Percentiles rank a stretch among this genome's conserved stretches.
Conservation (phyloP, 2,888 invertebrate genomes). For the Tetragnatha montana region DNA sequence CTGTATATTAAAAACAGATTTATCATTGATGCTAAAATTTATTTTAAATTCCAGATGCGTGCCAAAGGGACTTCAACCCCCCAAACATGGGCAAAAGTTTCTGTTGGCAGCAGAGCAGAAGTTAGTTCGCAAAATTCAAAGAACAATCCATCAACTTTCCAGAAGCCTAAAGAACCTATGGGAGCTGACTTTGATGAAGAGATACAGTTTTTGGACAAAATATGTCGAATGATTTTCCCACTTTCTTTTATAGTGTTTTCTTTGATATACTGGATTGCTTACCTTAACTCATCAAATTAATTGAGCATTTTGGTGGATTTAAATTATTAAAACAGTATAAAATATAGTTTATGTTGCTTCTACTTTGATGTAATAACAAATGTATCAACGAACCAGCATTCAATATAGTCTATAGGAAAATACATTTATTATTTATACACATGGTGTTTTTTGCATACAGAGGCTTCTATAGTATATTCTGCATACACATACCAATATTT, state of each 20-base stretch:
- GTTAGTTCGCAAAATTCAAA: not conserved
- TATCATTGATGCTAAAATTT: not conserved
- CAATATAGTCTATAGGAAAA: too few relatives aligned
- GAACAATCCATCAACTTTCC: not conserved
- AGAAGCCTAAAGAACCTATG: not conserved
- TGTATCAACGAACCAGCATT: too few relatives aligned
- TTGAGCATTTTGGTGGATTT: too few relatives aligned
- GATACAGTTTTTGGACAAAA: constrained; percentile 14
- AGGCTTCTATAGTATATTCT: too few relatives aligned
- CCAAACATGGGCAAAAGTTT: not conserved
- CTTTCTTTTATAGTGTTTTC: constrained; percentile 22
- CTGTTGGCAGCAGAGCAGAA: not conserved
- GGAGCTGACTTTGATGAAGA: constrained; percentile 23
- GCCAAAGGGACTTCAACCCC: not conserved
- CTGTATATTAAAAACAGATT: too few relatives aligned
- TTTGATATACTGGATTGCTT: constrained; percentile 32
- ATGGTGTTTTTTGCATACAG: too few relatives aligned
- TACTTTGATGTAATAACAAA: too few relatives aligned
- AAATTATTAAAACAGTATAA: too few relatives aligned
- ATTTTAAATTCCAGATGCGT: not conserved
- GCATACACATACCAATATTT: too few relatives aligned
- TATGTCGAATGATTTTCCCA: constrained; percentile 20
- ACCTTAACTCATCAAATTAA: not conserved
- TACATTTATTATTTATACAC: too few relatives aligned
- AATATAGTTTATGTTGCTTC: too few relatives aligned